phyloP scores from a whole-genome alignment of 2,797 vertebrate genomes.

The Coregonus suidteri region DNA sequence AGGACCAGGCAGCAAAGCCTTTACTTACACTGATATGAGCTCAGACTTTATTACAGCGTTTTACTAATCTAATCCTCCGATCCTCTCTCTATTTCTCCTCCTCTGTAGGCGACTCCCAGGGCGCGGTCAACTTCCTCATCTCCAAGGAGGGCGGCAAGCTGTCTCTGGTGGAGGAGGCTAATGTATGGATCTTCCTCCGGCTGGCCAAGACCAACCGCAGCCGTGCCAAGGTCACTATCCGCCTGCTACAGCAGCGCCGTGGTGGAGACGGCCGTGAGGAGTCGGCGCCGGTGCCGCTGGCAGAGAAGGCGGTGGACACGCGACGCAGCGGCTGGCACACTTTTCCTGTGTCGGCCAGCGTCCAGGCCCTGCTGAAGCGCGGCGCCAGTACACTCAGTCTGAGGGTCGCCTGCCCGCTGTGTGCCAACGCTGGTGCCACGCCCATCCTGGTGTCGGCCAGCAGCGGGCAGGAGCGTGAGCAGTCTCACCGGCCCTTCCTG shows the following conservation, averaged over 20 bases:
- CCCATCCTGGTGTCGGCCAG: slow-evolving; percentile 77
- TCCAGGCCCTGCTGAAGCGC: slow-evolving; percentile 83
- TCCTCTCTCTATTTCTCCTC: background rate
- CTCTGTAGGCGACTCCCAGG: slow-evolving; percentile 81
- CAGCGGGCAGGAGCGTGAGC: slow-evolving; percentile 84
- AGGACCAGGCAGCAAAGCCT: background rate
- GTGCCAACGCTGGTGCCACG: slow-evolving; percentile 84
- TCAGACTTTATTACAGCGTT: background rate
- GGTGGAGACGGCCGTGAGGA: slow-evolving; percentile 45
- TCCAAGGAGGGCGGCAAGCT: slow-evolving; percentile 89
- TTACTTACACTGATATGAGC: background rate
- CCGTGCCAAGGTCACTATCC: slow-evolving; percentile 88
- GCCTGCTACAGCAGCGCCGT: slow-evolving; percentile 80
- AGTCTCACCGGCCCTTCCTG: slow-evolving; percentile 93
- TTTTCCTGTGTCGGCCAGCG: slow-evolving; percentile 84
- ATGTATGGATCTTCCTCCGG: slow-evolving; percentile 95
- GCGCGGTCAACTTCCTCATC: slow-evolving; percentile 88
- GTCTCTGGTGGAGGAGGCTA: slow-evolving; percentile 91
- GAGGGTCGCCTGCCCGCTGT: slow-evolving; percentile 86
- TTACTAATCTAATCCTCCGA: background rate
- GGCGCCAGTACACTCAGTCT: slow-evolving; percentile 78
- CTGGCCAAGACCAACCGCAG: slow-evolving; percentile 91
- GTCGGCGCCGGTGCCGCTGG: slow-evolving; percentile 73
- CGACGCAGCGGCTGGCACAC: slow-evolving; percentile 97
- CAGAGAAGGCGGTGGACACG: slow-evolving; percentile 90